Conservation (phyloP, 2,888 invertebrate species). For the Archips xylosteana region DNA sequence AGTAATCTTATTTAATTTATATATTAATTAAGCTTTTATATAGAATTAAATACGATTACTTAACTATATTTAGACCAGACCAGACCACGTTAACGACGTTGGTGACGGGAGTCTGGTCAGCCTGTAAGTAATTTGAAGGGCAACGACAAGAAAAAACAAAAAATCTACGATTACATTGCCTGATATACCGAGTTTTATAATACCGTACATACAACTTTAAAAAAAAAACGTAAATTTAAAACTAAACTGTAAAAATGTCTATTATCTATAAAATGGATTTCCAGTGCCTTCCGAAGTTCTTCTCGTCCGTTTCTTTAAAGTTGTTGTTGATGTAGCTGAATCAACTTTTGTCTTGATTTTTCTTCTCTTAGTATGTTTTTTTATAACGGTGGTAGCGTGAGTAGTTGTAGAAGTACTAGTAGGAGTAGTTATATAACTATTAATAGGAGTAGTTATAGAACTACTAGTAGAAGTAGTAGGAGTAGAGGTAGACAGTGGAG, state of each 20-base stretch:
- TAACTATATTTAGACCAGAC: too few relatives aligned
- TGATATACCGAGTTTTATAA: too few relatives aligned
- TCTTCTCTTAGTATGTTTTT: not conserved
- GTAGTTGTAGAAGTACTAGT: not conserved
- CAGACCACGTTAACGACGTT: too few relatives aligned
- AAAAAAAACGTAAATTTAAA: not conserved
- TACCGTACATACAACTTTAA: too few relatives aligned
- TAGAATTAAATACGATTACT: too few relatives aligned
- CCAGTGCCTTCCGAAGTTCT: not conserved
- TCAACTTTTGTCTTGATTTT: not conserved
- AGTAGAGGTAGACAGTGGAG: not conserved
- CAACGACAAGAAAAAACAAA: too few relatives aligned
- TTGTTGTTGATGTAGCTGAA: not conserved
- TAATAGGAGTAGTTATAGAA: not conserved
- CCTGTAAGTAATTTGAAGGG: too few relatives aligned
- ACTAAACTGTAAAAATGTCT: not conserved
- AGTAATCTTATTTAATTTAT: too few relatives aligned
- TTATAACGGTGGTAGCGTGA: not conserved
- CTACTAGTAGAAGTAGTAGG: not conserved
- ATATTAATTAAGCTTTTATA: too few relatives aligned
- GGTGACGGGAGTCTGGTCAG: too few relatives aligned
- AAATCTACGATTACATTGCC: too few relatives aligned
- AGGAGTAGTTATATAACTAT: not conserved
- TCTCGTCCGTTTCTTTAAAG: not conserved
- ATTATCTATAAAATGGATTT: not conserved